A percentile compares a stretch with the other conserved stretches of the same genome.
Evolutionary conservation across 2,113 vertebrate species (phyloP).

Genomic region (Muntiacus reevesi): DNA sequence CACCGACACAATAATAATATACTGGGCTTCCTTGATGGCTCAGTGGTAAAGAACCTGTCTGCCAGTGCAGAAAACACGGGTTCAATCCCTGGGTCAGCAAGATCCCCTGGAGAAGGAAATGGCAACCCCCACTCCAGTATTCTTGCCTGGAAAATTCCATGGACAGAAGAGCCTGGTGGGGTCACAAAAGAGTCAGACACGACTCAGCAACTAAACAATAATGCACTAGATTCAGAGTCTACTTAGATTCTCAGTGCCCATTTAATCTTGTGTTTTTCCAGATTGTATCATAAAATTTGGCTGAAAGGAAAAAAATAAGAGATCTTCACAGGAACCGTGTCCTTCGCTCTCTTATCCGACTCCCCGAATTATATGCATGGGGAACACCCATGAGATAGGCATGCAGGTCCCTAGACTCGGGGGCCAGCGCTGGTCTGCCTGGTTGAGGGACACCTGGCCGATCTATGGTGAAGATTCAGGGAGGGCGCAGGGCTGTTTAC

Average conservation of each 20-base stretch:
- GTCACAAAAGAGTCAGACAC: neutral
- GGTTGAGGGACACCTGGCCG: rapidly evolving
- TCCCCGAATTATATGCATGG: neutral
- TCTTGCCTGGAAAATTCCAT: neutral
- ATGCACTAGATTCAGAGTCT: rapidly evolving
- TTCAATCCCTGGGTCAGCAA: neutral
- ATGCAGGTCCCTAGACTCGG: rapidly evolving
- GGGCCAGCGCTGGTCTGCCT: neutral
- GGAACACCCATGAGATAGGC: rapidly evolving
- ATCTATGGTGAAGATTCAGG: rapidly evolving
- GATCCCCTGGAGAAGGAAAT: neutral
- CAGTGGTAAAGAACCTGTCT: neutral
- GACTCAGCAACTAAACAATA: neutral
- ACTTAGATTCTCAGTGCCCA: neutral
- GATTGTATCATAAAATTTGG: neutral
- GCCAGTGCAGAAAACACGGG: neutral
- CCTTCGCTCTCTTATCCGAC: too few relatives aligned
- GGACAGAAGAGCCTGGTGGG: neutral
- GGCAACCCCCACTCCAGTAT: neutral
- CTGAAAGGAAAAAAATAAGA: neutral
- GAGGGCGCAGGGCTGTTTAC: rapidly evolving
- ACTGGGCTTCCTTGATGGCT: neutral
- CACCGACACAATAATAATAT: rapidly evolving
- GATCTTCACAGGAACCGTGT: rapidly evolving
- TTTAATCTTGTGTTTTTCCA: too few relatives aligned